phyloP scores from a whole-genome alignment of 1,140 invertebrate genomes.

The Trichonephila clavipes region DNA sequence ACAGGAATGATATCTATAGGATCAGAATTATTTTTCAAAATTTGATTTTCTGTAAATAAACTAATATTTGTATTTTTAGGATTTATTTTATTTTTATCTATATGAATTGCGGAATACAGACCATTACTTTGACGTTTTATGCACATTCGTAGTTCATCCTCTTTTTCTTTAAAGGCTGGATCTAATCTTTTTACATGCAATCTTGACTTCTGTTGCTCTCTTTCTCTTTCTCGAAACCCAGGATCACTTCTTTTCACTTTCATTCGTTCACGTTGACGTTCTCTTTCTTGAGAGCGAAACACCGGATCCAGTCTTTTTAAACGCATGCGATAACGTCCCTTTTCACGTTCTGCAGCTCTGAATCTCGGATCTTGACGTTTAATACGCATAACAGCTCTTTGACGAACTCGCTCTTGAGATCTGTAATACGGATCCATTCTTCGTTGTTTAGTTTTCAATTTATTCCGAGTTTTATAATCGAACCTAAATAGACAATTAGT shows the following conservation, averaged over 20 bases:
- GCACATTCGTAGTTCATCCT: slow-evolving; percentile 45
- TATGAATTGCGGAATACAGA: slow-evolving; percentile 15
- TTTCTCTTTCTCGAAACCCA: slow-evolving; percentile 61
- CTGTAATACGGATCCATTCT: slow-evolving; percentile 57
- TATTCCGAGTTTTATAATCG: slow-evolving; percentile 68
- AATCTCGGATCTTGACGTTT: slow-evolving; percentile 70
- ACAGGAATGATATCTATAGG: neutral
- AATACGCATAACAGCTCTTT: slow-evolving; percentile 66
- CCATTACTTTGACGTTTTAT: slow-evolving; percentile 51
- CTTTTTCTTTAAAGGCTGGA: slow-evolving; percentile 66
- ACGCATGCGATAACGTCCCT: slow-evolving; percentile 61
- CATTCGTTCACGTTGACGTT: slow-evolving; percentile 68
- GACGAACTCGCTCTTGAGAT: slow-evolving; percentile 67
- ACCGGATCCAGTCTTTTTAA: slow-evolving; percentile 61
- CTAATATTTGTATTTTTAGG: slow-evolving; percentile 1
- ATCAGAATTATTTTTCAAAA: slow-evolving; percentile 17
- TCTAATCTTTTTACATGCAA: slow-evolving; percentile 64
- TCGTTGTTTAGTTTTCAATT: slow-evolving; percentile 65
- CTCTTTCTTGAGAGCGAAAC: slow-evolving; percentile 66
- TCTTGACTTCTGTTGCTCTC: slow-evolving; percentile 62
- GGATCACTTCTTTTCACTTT: slow-evolving; percentile 69
- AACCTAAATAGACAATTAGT: slow-evolving; percentile 18
- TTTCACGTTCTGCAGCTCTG: slow-evolving; percentile 58
- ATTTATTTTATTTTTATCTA: slow-evolving; percentile 21
- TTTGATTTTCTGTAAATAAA: slow-evolving; percentile 32